Base-by-base conservation (phyloP, 2,113 vertebrate genomes). In the Bolborhynchus lineola region DNA sequence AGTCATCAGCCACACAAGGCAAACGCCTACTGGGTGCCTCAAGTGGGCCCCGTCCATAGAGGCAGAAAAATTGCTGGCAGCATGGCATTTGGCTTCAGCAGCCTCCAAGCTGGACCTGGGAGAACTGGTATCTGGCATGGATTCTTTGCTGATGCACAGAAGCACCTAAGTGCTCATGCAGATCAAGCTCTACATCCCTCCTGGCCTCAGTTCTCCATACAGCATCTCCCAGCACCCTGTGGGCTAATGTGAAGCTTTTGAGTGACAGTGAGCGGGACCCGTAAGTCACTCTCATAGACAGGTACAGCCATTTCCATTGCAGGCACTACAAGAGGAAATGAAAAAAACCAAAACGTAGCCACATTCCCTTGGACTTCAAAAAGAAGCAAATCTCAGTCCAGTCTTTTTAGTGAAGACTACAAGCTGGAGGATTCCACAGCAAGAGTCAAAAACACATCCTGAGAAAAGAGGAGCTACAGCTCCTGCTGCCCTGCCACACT, bases 271-370 rank as follows among this genome's bases (percentile, higher is more conserved):
- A 83, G 14, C 5, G 15, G 46, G 17, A 81, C 16, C 25, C 0
- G 0, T 16, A 64, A 47, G 39, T 10, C 12, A 0, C 13, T 37
- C 31, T 39, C 37, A 55, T 2, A 37, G 50, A 39, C 10, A 78
- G 60, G 12, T 42, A 81, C 13, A 88, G 39, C 33, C 47, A 65
- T 91, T 71, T 35, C 70, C 64, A 42, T 1, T 46, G 35, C 60
- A 83, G 69, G 19, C 24, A 65, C 24, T 39, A 14, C 39, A 71
- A 41, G 37, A 41, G 8, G 9, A 92, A 81, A 86, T 0, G 0
- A 64, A 24, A 67, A 77, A 28, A 64, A 23, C 57, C 6, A 69
- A 84, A 72, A 20, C 16, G 53, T 8, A 55, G 50, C 49, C 60
- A 62, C 1, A 0, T 10, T 53, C 26, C 46, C 23, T 23, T 49